Evolutionary conservation across 2,888 invertebrate genomes (phyloP).

Genomic region (Macrosiphum euphorbiae): DNA sequence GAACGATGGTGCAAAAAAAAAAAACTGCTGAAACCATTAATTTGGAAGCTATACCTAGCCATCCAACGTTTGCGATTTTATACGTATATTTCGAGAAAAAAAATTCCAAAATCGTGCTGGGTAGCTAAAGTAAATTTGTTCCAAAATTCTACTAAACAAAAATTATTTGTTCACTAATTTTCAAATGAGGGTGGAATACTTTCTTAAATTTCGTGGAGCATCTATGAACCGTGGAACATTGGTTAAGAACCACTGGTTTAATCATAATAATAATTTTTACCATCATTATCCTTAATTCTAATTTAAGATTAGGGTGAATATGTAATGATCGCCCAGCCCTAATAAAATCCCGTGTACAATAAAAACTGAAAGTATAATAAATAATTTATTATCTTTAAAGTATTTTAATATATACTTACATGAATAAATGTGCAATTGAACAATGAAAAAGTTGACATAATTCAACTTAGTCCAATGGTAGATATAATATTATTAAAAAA

Average conservation of each 20-base stretch:
- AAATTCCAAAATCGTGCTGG: too few relatives aligned
- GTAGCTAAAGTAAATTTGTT: too few relatives aligned
- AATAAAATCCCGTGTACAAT: background rate
- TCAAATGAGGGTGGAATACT: background rate
- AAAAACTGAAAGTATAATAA: background rate
- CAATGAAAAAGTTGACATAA: conserved; percentile 51
- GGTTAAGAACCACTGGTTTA: background rate
- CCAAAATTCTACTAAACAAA: background rate
- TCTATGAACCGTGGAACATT: background rate
- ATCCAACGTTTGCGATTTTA: too few relatives aligned
- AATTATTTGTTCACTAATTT: background rate
- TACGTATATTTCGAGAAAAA: too few relatives aligned
- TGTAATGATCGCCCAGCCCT: conserved; percentile 46
- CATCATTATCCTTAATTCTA: background rate
- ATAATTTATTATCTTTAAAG: background rate
- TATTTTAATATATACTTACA: conserved; percentile 41
- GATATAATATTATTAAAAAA: background rate
- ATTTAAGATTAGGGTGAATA: background rate
- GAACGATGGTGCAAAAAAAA: too few relatives aligned
- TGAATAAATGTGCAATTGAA: conserved; percentile 33
- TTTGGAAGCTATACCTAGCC: too few relatives aligned
- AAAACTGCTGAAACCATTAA: too few relatives aligned
- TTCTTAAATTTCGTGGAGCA: background rate
- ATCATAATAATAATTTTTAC: background rate
- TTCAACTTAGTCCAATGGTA: conserved; percentile 7